Conservation (phyloP, 1,140 invertebrate species). For the Octopus sinensis region DNA sequence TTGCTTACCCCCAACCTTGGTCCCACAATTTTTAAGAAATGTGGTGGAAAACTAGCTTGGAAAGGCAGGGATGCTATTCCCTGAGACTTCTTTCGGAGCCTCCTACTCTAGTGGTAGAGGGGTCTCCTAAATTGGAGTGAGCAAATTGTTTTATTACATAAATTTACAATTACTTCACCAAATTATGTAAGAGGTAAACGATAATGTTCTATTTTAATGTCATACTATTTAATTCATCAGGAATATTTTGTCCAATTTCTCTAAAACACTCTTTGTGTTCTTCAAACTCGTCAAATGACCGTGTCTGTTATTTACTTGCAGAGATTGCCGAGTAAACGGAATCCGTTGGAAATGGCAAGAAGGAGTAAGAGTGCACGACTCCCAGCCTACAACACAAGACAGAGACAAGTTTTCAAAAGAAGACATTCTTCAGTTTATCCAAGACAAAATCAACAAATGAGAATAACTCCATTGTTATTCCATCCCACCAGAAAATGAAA, state of each 20-base stretch:
- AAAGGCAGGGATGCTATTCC: too few relatives aligned
- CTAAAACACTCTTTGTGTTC: neutral
- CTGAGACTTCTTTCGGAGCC: too few relatives aligned
- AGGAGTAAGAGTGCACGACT: constrained; percentile 41
- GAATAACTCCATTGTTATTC: neutral
- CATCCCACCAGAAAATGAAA: too few relatives aligned
- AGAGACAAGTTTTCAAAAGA: constrained; percentile 26
- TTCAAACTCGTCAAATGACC: neutral
- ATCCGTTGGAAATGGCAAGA: constrained; percentile 37
- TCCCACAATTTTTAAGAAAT: too few relatives aligned
- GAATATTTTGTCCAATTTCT: neutral
- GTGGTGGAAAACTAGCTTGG: too few relatives aligned
- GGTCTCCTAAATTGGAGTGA: neutral
- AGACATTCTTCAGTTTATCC: constrained; percentile 23
- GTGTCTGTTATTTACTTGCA: constrained; percentile 25
- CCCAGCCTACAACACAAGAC: constrained; percentile 28
- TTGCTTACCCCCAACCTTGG: too few relatives aligned
- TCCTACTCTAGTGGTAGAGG: too few relatives aligned
- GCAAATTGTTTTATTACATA: neutral
- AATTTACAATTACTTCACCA: neutral
- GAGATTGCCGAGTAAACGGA: constrained; percentile 37
- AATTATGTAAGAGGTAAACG: neutral
- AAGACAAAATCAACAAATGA: constrained; percentile 13
- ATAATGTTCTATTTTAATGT: neutral
- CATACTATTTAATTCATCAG: neutral